Conservation (phyloP, 2,888 invertebrate species). For the Fragum fragum region DNA sequence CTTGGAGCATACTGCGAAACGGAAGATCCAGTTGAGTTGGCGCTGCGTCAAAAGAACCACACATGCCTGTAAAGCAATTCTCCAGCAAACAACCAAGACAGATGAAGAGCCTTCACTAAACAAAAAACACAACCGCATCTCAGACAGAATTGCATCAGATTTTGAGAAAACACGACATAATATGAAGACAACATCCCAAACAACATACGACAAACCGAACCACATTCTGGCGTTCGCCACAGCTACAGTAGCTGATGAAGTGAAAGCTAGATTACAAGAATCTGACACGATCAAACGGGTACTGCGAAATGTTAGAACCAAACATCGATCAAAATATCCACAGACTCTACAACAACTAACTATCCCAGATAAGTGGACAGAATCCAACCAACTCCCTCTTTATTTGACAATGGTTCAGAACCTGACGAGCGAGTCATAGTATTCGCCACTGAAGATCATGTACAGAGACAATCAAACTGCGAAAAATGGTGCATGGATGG, state of each 20-base stretch:
- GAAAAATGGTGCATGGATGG: slow-evolving; percentile 20
- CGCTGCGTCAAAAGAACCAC: not conserved
- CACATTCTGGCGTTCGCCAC: slow-evolving; percentile 4
- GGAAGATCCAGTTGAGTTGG: not conserved
- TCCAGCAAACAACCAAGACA: slow-evolving; percentile 9
- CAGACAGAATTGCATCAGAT: not conserved
- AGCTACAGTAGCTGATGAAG: not conserved
- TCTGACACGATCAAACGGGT: not conserved
- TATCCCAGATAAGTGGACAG: not conserved
- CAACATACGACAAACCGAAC: slow-evolving; percentile 2
- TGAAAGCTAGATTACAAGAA: not conserved
- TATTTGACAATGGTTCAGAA: slow-evolving; percentile 28
- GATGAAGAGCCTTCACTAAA: not conserved
- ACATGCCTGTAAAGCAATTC: not conserved
- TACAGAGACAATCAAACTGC: not conserved
- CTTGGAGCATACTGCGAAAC: not conserved
- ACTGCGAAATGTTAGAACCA: not conserved
- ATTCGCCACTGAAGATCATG: slow-evolving; percentile 13
- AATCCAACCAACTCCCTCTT: slow-evolving; percentile 7
- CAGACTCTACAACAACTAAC: not conserved
- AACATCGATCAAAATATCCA: not conserved
- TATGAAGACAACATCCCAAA: not conserved
- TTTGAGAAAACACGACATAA: not conserved
- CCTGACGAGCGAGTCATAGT: slow-evolving; percentile 24
- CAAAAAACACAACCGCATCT: slow-evolving; percentile 1